Evolutionary conservation across 2,797 vertebrate genomes (phyloP), one percentile per base, ranked within the genome.

Genomic region (Botia kubotai): DNA sequence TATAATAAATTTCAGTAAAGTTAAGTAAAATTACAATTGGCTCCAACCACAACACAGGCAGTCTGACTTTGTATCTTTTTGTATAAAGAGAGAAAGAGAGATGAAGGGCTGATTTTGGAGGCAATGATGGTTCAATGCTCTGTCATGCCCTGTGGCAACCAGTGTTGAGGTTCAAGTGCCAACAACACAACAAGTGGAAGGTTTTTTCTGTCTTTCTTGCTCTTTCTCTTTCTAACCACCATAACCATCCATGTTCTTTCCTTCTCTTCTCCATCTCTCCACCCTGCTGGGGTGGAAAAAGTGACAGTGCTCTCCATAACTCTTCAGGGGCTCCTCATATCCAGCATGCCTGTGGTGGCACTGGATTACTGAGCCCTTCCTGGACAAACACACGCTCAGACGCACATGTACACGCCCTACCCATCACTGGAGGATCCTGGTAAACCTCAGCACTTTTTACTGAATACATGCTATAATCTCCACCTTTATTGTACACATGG

Each of bases 281-380:
- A 77, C 62, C 79, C 76, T 85, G 85, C 80, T 87, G 86, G 84
- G 65, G 75, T 13, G 88, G 90, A 93, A 92, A 93, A 89, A 89
- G 80, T 91, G 89, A 92, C 88, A 87, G 73, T 43, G 82, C 71
- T 87, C 79, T 83, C 72, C 67, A 84, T 85, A 81, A 80, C 83
- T 88, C 86, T 83, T 89, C 36, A 77, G 75, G 75, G 65, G 52
- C 78, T 77, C 87, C 87, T 90, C 80, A 88, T 89, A 91, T 89
- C 85, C 88, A 65, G 87, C 84, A 72, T 90, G 79, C 86, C 88
- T 91, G 91, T 84, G 91, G 91, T 80, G 79, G 17, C 84, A 86
- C 33, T 83, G 81, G 88, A 89, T 89, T 86, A 82, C 87, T 86
- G 84, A 86, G 84, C 79, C 82, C 82, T 82, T 77, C 80, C 53